A percentile compares a stretch with the other conserved stretches of the same genome.
phyloP scores from a whole-genome alignment of 2,888 invertebrate genomes.

The Tillus elongatus region DNA sequence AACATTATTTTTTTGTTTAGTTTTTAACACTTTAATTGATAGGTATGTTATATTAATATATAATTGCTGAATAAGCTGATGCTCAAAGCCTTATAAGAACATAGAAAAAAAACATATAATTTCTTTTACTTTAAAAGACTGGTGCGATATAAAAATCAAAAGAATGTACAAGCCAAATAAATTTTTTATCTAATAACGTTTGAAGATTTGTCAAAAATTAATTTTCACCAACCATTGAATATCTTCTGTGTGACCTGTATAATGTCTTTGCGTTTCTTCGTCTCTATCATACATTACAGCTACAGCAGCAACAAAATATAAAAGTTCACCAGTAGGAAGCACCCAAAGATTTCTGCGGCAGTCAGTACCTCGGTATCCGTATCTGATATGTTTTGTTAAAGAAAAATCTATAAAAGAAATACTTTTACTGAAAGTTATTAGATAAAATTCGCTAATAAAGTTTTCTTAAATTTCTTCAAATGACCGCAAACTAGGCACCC shows the following conservation, averaged over 20 bases:
- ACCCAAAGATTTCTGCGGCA: constrained; percentile 85
- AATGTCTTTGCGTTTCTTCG: constrained; percentile 81
- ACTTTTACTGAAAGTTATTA: constrained; percentile 5
- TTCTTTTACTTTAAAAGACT: too few species aligned
- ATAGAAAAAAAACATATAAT: too few species aligned
- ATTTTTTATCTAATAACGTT: too few species aligned
- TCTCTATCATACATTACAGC: constrained; percentile 81
- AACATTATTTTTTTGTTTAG: too few species aligned
- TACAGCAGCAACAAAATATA: constrained; percentile 88
- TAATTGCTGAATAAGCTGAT: too few species aligned
- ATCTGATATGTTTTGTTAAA: constrained; percentile 48
- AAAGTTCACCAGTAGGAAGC: constrained; percentile 83
- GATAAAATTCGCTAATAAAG: not conserved
- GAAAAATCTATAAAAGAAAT: constrained; percentile 20
- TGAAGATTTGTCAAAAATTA: too few species aligned
- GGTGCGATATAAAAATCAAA: not conserved
- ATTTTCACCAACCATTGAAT: too few species aligned
- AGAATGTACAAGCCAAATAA: not conserved
- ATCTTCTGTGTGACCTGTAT: constrained; percentile 86
- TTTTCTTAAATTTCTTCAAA: too few species aligned
- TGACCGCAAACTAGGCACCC: too few species aligned
- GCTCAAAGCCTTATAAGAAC: too few species aligned
- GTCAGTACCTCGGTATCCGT: constrained; percentile 89
- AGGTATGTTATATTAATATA: too few species aligned
- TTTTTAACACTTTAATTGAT: too few species aligned